phyloP scores from a whole-genome alignment of 2,888 invertebrate genomes.

The Oeneis ivallda region DNA sequence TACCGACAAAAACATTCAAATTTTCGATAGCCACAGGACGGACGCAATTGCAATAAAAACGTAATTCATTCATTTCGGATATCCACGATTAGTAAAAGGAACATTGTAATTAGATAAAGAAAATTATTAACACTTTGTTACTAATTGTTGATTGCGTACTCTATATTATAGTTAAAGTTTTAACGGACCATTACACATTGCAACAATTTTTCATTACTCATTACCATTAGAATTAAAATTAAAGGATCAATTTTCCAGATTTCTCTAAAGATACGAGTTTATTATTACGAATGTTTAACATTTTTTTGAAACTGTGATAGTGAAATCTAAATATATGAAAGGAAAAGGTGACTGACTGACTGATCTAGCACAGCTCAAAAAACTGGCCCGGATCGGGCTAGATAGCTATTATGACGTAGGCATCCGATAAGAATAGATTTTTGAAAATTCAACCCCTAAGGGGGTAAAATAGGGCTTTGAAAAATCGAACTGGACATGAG shows the following conservation, averaged over 20 bases:
- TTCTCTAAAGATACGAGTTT: neutral
- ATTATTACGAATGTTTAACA: neutral
- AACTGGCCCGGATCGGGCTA: no score
- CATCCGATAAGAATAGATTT: no score
- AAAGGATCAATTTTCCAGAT: neutral
- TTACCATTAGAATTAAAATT: neutral
- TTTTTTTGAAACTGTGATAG: no score
- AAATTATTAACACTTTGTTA: constrained; percentile 7
- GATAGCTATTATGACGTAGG: no score
- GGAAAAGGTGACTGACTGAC: no score
- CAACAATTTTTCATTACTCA: neutral
- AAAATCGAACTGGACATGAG: no score
- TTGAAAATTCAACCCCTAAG: no score
- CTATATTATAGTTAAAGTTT: neutral
- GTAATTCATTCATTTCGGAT: constrained; percentile 28
- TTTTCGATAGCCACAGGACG: constrained; percentile 21
- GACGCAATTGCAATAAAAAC: constrained; percentile 5
- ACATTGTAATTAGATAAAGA: constrained; percentile 15
- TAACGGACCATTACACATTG: neutral
- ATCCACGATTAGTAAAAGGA: constrained; percentile 25
- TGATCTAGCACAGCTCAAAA: no score
- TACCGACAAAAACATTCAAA: constrained; percentile 13
- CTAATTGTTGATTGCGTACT: neutral
- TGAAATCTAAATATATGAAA: no score
- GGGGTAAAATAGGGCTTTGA: no score